Conservation (phyloP, 2,797 vertebrate genomes). For the Phyllotis vaccarum region DNA sequence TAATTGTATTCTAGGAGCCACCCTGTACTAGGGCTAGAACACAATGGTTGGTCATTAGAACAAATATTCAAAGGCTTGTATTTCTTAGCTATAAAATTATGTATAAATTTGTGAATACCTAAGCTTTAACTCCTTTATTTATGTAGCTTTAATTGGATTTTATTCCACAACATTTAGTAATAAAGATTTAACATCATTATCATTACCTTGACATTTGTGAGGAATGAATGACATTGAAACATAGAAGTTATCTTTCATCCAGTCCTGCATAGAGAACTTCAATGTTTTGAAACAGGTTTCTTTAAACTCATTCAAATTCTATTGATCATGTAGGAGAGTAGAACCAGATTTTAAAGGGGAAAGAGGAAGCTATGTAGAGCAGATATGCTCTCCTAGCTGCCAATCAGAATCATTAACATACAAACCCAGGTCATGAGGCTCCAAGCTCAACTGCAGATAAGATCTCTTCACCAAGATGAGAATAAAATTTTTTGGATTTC, state of each 20-base stretch:
- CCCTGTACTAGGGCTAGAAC: neutral
- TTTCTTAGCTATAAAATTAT: neutral
- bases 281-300: neutral
- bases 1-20: neutral
- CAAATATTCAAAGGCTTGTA: neutral
- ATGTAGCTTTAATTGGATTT: conserved; percentile 16
- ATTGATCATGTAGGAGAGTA: neutral
- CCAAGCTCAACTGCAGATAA: neutral
- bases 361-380: neutral
- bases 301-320: neutral
- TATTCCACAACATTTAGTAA: conserved; percentile 25
- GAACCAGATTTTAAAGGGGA: neutral
- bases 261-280: conserved; percentile 13
- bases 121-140: conserved; percentile 31
- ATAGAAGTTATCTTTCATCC: neutral
- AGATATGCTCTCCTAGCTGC: neutral
- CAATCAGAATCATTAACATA: neutral
- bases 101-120: neutral
- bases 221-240: neutral
- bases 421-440: neutral
- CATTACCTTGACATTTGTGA: neutral
- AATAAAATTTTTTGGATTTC: neutral
- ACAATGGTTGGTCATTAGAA: neutral
- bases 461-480: neutral
- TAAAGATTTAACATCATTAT: neutral